Evolutionary conservation across 92 coral and sea anemone species (phyloP).

Genomic region (Palythoa caribaeorum): DNA sequence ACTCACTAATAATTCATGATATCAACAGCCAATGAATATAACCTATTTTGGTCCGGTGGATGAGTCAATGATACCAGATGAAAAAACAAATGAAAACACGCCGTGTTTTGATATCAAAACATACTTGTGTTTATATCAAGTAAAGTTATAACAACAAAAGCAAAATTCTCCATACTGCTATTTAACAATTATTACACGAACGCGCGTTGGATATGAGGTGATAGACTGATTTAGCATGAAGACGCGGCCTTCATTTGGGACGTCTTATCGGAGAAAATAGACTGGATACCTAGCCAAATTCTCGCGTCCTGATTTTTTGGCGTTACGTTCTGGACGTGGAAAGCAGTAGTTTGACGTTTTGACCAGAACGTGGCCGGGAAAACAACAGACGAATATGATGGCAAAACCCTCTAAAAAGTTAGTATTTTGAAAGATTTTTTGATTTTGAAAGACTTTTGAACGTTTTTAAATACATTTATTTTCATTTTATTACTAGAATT

Average conservation of each 20-base stretch:
- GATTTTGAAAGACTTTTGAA: neutral
- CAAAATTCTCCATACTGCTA: no score
- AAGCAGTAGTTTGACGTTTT: neutral
- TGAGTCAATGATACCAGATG: no score
- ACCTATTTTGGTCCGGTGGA: no score
- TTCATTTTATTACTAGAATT: constrained; percentile 19
- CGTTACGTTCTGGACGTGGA: constrained; percentile 48
- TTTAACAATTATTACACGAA: no score
- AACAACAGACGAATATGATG: constrained; percentile 29
- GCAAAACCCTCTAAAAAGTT: constrained; percentile 46
- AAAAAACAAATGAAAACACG: no score
- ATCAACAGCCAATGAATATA: no score
- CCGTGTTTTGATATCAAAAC: no score
- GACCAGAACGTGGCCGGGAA: constrained; percentile 24
- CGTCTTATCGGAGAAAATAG: neutral
- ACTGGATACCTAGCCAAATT: constrained; percentile 36
- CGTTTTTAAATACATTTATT: neutral
- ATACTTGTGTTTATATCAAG: no score
- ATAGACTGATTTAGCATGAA: constrained; percentile 8
- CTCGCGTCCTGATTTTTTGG: constrained; percentile 47
- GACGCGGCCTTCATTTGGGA: constrained; percentile 8
- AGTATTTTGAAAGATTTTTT: constrained; percentile 14
- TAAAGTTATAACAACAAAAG: no score
- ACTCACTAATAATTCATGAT: no score
- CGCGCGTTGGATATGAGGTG: no score